Evolutionary conservation across 2,888 invertebrate species (phyloP).

Genomic region (Drosophila neonasuta): DNA sequence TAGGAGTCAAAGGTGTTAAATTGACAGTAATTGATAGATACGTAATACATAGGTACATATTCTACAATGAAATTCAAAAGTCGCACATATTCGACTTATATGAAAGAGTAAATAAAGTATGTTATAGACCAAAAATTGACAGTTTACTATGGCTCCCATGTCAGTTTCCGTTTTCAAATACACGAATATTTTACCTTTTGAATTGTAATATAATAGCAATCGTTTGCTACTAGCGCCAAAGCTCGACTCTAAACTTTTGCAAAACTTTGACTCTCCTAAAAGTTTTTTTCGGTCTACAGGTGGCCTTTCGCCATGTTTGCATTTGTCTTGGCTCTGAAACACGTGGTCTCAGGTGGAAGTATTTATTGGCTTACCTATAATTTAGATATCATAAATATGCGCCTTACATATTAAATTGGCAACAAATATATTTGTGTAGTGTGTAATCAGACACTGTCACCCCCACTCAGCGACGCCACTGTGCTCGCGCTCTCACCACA

Average conservation of each 20-base stretch:
- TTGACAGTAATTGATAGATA: too few relatives aligned
- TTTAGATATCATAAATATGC: not conserved
- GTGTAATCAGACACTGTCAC: not conserved
- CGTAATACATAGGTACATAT: not conserved
- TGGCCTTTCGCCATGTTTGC: slow-evolving; percentile 24
- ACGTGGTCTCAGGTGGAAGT: slow-evolving; percentile 7
- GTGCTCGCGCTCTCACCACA: slow-evolving; percentile 27
- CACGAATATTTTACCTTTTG: not conserved
- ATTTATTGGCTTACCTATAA: not conserved
- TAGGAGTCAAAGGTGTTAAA: slow-evolving; percentile 2
- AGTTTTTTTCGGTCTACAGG: slow-evolving; percentile 36
- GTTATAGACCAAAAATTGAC: too few relatives aligned
- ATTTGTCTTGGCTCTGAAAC: not conserved
- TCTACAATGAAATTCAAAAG: too few relatives aligned
- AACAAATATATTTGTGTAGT: slow-evolving; percentile 5
- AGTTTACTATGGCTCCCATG: too few relatives aligned
- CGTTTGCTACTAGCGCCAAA: slow-evolving; percentile 4
- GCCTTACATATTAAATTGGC: slow-evolving; percentile 13
- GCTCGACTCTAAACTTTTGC: slow-evolving; percentile 19
- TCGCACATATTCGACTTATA: too few relatives aligned
- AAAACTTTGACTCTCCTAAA: slow-evolving; percentile 7
- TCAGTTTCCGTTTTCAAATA: not conserved
- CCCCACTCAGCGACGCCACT: slow-evolving; percentile 27
- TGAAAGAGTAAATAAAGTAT: too few relatives aligned
- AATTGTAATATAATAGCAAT: not conserved